Conservation (phyloP, 2,113 vertebrate genomes). For the Plecturocebus donacophilus region DNA sequence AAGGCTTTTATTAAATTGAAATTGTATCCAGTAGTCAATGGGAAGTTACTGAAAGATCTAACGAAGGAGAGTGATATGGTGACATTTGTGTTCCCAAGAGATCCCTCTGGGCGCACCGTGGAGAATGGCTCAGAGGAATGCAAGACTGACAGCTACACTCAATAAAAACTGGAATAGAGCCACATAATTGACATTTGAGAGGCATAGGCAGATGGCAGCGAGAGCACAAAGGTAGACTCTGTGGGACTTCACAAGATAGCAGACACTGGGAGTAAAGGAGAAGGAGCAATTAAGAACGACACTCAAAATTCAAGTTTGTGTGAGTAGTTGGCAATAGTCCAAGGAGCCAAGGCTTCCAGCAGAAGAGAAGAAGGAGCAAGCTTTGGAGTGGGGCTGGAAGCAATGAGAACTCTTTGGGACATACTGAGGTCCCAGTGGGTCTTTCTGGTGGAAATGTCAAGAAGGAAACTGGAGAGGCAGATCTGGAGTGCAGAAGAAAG, state of each 20-base stretch:
- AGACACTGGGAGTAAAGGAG: neutral
- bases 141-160: neutral
- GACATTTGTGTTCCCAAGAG: neutral
- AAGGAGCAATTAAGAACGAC: neutral
- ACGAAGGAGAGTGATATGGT: neutral
- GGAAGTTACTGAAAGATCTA: neutral
- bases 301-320: neutral
- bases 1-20: neutral
- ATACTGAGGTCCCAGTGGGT: neutral
- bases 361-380: neutral
- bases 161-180: neutral
- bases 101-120: neutral
- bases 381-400: neutral
- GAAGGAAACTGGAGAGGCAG: neutral
- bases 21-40: neutral
- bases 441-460: neutral
- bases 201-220: neutral
- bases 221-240: neutral
- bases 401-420: neutral
- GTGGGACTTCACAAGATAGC: neutral
- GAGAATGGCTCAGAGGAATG: neutral
- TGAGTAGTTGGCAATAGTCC: neutral
- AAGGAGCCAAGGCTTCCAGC: neutral
- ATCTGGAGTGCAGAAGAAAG: neutral
- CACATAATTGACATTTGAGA: neutral